Evolutionary conservation across 1,140 invertebrate species (phyloP).

Genomic region (Brachionus paranguensis): DNA sequence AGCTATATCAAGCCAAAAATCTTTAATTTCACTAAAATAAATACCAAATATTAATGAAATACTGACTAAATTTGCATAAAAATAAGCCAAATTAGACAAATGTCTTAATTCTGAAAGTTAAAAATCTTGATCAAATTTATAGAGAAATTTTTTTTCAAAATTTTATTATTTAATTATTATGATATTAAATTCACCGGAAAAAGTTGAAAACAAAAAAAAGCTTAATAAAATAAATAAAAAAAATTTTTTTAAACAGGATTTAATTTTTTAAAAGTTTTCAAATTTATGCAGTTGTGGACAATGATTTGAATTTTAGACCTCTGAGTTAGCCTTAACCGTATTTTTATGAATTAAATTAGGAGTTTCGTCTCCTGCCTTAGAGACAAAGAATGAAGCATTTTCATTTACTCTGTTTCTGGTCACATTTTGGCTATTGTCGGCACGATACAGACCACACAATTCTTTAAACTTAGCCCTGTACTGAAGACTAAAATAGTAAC

Average conservation of each 20-base stretch:
- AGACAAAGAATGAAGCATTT: neutral
- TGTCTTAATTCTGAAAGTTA: neutral
- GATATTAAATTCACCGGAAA: too few species aligned
- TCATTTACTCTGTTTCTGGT: neutral
- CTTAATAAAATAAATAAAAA: neutral
- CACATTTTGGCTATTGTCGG: neutral
- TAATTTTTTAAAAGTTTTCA: neutral
- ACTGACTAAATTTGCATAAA: too few species aligned
- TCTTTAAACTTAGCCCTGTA: slow-evolving; percentile 58
- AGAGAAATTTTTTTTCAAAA: too few species aligned
- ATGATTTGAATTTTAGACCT: neutral
- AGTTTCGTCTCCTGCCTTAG: neutral
- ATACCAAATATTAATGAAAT: too few species aligned
- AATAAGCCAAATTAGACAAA: neutral
- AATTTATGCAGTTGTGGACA: neutral
- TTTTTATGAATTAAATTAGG: neutral
- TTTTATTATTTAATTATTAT: too few species aligned
- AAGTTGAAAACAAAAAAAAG: neutral
- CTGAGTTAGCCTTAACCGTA: neutral
- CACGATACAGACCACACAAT: neutral
- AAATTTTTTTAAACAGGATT: neutral
- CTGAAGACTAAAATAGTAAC: slow-evolving; percentile 69
- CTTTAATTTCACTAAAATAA: too few species aligned
- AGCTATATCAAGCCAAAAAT: too few species aligned
- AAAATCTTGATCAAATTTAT: too few species aligned